Base-by-base conservation (phyloP, 2,113 vertebrate genomes). In the Thryonomys swinderianus region DNA sequence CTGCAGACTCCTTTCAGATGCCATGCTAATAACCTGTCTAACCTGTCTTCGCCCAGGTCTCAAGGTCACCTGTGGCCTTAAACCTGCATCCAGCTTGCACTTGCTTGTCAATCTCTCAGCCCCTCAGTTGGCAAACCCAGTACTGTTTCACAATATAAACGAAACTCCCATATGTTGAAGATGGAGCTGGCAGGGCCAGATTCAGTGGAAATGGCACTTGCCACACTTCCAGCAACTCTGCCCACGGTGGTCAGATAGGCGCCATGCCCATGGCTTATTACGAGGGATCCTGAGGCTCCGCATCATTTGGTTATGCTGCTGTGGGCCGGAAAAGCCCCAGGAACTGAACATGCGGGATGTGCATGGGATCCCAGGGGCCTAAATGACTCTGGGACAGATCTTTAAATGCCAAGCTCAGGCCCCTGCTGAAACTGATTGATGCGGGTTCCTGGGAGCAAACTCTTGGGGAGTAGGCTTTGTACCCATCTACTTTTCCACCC, bases 331-430 rank as follows among this genome's bases (percentile, higher is more conserved):
- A 45, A 59, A 67, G 40, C 12, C 69, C 57, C 18, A 32, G 45
- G 42, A 34, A 4, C 14, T 32, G 25, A 16, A 25, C 0, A 0
- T 45, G 10, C 6, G 7, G 2, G 27, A 23, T 57, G 25, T 74
- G 57, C 42, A n/a, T 3, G 11, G 62, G 45, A 73, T 51, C 40
- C 83, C 55, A n/a, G 3, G 21, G 69, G 32, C 34, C 25, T 16
- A 45, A 40, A 51, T 10, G 3, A 67, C 11, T 53, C 53, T 3
- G 2, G 64, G 20, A 37, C 18, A 23, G 30, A 48, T 17, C 48
- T 42, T 74, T 81, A 21, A 48, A 91, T 27, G 9, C 3, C 12
- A 71, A 17, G 51, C 14, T 62, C 55, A 20, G 51, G 64, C 59
- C 67, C 37, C 25, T 64, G 21, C 9, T n/a, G 21, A 45, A 8